Evolutionary conservation across 64 coral and sea anemone genomes (phyloP).

Genomic region (Montipora efflorescens): DNA sequence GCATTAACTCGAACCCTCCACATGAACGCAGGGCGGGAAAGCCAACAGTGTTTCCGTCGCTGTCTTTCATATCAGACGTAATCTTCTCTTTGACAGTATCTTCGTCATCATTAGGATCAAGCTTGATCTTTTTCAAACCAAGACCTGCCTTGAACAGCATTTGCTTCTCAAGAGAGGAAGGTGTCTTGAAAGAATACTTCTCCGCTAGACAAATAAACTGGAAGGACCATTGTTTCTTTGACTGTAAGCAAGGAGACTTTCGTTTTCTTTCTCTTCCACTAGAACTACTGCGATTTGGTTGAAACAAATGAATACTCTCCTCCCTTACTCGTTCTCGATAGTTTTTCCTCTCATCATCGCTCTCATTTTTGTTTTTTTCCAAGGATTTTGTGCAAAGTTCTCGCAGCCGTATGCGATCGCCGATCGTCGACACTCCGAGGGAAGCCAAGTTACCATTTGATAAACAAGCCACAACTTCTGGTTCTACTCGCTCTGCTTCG

Average conservation of each 20-base stretch:
- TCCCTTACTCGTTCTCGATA: slow-evolving; percentile 31
- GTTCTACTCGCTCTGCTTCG: slow-evolving; percentile 55
- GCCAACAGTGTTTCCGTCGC: too few relatives aligned
- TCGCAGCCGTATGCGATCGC: slow-evolving; percentile 34
- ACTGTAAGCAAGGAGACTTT: background rate
- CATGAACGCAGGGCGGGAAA: too few relatives aligned
- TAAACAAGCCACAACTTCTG: slow-evolving; percentile 3
- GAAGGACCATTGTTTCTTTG: too few relatives aligned
- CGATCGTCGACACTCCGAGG: slow-evolving; percentile 50
- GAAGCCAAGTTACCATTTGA: slow-evolving; percentile 62
- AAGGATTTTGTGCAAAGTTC: slow-evolving; percentile 36
- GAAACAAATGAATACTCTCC: slow-evolving; percentile 42
- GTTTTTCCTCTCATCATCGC: slow-evolving; percentile 24
- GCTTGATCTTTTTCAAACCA: too few relatives aligned
- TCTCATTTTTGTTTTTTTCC: slow-evolving; percentile 29
- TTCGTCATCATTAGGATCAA: too few relatives aligned
- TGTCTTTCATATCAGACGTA: too few relatives aligned
- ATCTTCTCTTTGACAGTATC: too few relatives aligned
- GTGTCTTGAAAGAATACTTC: background rate
- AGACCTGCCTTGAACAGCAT: background rate
- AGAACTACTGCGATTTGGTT: slow-evolving; percentile 28
- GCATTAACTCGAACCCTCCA: too few relatives aligned
- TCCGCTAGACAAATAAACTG: background rate
- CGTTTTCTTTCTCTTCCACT: slow-evolving; percentile 54
- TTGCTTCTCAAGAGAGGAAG: background rate